Conservation (phyloP, 2,113 vertebrate genomes). For the Sturnus vulgaris region DNA sequence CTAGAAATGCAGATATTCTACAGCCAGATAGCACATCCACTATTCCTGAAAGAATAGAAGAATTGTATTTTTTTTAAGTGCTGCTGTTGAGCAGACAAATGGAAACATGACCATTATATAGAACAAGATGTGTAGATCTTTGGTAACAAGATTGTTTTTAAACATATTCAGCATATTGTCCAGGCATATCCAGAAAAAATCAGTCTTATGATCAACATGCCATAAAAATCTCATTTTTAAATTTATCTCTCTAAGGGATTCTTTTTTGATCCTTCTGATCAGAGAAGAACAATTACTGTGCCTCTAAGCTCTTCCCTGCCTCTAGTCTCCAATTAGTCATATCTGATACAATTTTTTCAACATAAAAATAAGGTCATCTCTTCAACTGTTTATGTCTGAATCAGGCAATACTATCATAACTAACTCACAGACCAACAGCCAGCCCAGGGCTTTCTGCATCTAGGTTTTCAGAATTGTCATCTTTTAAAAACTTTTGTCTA, state of each 20-base stretch:
- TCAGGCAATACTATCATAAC: background rate
- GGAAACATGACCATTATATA: background rate
- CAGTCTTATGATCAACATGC: slow-evolving; percentile 15
- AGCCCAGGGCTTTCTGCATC: background rate
- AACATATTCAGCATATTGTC: background rate
- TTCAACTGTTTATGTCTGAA: background rate
- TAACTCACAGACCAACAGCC: background rate
- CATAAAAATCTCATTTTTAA: background rate
- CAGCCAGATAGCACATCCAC: fast-evolving
- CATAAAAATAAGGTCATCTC: background rate
- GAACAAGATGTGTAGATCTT: background rate
- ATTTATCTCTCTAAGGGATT: background rate
- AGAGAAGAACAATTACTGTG: slow-evolving; percentile 43
- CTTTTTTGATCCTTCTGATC: slow-evolving; percentile 14
- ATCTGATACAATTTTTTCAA: background rate
- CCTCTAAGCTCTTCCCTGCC: background rate
- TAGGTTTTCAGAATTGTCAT: background rate
- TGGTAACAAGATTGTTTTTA: background rate
- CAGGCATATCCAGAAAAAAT: slow-evolving; percentile 12
- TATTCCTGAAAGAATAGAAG: background rate
- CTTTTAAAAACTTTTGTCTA: background rate
- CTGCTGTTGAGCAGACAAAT: background rate
- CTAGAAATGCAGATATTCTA: background rate
- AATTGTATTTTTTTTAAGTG: background rate
- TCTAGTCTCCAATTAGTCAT: background rate